A percentile compares a stretch with the other conserved stretches of the same genome.
These are phyloP conservation scores for Drosophila emarginata DNA, from an alignment of 2,888 invertebrate genomes.

Conservation along the genomic window DNA sequence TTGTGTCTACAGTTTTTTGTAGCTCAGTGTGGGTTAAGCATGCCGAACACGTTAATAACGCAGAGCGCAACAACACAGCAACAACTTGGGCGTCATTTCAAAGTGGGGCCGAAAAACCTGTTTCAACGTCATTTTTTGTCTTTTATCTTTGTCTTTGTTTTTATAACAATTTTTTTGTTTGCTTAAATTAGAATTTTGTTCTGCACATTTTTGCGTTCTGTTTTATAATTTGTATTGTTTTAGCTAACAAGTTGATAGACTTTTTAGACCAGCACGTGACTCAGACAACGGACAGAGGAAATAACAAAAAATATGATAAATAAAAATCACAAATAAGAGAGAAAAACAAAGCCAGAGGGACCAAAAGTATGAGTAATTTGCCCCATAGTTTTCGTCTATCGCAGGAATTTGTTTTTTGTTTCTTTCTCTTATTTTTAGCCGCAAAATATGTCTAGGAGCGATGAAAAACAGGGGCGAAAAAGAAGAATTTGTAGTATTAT, in stretches of 20 bases:
- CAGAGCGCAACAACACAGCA: slow-evolving; percentile 18
- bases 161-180: slow-evolving; percentile 9
- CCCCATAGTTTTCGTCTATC: neutral
- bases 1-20: slow-evolving; percentile 27
- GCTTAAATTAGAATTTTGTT: neutral
- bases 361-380: slow-evolving; percentile 15
- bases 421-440: slow-evolving; percentile 20
- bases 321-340: slow-evolving; percentile 16
- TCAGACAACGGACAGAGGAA: slow-evolving; percentile 29
- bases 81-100: slow-evolving; percentile 18
- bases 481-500: slow-evolving; percentile 30
- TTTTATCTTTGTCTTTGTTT: slow-evolving; percentile 28
- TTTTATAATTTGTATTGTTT: slow-evolving; percentile 1
- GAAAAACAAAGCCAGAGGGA: slow-evolving; percentile 16
- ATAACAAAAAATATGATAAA: slow-evolving; percentile 1
- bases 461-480: slow-evolving; percentile 24
- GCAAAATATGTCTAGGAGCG: slow-evolving; percentile 1
- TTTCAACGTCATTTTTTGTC: slow-evolving; percentile 29
- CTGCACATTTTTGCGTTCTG: slow-evolving; percentile 5
- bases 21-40: slow-evolving; percentile 31
- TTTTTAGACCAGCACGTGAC: slow-evolving; percentile 46
- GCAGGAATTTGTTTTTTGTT: slow-evolving; percentile 17
- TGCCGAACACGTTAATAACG: slow-evolving; percentile 42
- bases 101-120: slow-evolving; percentile 40
- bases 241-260: slow-evolving; percentile 13